Evolutionary conservation across 2,797 vertebrate genomes (phyloP), one percentile per base, ranked within the genome.

Genomic region (Dendrocincla fuliginosa): DNA sequence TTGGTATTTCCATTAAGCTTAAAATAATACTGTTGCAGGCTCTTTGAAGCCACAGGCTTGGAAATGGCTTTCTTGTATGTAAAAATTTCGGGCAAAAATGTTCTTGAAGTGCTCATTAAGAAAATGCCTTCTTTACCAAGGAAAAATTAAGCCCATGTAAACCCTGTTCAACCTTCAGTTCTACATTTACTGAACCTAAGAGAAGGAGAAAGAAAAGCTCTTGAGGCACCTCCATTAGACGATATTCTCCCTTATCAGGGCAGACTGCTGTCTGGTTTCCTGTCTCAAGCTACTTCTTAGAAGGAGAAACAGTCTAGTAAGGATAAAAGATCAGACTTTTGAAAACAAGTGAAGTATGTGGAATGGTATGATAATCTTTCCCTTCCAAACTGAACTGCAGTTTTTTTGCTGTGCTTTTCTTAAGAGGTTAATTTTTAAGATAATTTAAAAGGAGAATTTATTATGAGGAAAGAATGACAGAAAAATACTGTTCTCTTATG

Each of bases 221-320:
- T 71, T 33, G 55, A 92, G 88, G 91, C 79, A 96, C 95, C 91
- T 98, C 97, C 90, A 95, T 93, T 86, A 97, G 94, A 98, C 98
- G 98, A 95, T 96, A 93, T 94, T 95, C 90, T 95, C 87, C 87
- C 96, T 98, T 98, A 98, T 98, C 97, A 91, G 86, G 65, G 94
- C 95, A 97, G 96, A 95, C 97, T 96, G 89, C 91, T 91, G 98
- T 96, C 97, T 98, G 97, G 97, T 93, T 98, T 98, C 97, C 98
- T 97, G 98, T 98, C 97, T 97, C 88, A 77, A 91, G 84, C 95
- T 94, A 94, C 71, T 84, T 96, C 94, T 95, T 90, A 93, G 89
- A 97, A 96, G 84, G 94, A 97, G 95, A 94, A 96, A 95, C 39
- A 90, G 88, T 94, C 94, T 87, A 84, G 86, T 68, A 97, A 96